Evolutionary conservation across 2,113 vertebrate genomes (phyloP).

Genomic region (Lampris incognitus): DNA sequence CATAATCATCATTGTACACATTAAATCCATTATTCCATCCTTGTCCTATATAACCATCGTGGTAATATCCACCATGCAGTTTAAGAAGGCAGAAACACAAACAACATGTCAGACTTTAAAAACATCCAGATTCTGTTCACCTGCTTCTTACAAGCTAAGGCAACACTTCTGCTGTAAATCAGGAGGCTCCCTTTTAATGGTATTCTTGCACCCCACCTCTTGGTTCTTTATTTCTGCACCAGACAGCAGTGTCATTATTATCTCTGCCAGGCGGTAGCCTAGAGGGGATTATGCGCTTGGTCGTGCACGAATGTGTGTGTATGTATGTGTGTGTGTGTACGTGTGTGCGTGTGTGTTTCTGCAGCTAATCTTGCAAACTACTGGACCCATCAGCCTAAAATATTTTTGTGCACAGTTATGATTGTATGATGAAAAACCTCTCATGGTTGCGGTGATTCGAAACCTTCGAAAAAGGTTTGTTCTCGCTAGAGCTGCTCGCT

Average conservation of each 20-base stretch:
- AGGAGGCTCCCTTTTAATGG: conserved; percentile 56
- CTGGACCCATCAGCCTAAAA: too few relatives aligned
- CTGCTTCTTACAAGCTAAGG: conserved; percentile 66
- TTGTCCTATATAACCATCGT: conserved; percentile 42
- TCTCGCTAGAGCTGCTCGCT: too few relatives aligned
- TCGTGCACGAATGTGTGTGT: too few relatives aligned
- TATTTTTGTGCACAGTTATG: too few relatives aligned
- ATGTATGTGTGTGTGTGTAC: too few relatives aligned
- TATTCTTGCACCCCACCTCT: conserved; percentile 63
- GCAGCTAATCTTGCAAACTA: too few relatives aligned
- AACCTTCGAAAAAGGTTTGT: too few relatives aligned
- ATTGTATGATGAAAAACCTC: too few relatives aligned
- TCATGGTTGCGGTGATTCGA: too few relatives aligned
- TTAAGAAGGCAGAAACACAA: conserved; percentile 64
- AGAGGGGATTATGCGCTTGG: too few relatives aligned
- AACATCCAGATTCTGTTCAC: conserved; percentile 64
- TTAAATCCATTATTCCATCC: conserved; percentile 15
- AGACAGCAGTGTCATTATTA: conserved; percentile 70
- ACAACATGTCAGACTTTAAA: conserved; percentile 24
- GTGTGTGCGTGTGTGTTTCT: too few relatives aligned
- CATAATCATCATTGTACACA: not conserved
- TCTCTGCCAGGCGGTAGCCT: too few relatives aligned
- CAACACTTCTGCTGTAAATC: conserved; percentile 76
- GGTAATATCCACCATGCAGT: conserved; percentile 38
- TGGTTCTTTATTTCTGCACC: conserved; percentile 60